Base-by-base conservation (phyloP, 2,797 vertebrate species). In the Leptoclinus maculatus region DNA sequence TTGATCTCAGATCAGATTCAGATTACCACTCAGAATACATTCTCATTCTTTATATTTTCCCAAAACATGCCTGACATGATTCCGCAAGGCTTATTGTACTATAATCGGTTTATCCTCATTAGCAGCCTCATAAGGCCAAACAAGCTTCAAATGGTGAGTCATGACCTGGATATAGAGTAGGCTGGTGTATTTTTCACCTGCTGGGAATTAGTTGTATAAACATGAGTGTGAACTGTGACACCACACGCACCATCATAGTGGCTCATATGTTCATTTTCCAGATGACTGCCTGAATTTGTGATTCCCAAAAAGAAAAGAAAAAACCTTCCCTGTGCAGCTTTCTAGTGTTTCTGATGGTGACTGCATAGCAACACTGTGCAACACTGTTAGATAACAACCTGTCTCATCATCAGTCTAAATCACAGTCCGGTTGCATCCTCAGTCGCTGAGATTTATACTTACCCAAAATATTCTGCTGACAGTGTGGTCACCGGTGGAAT, bases 131-230 rank as follows among this genome's bases (percentile, higher is more conserved):
- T 76, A 27, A 80, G 66, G 79, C 63, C 57, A 83, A 66, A 82
- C 66, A 76, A 39, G 64, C 67, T 83, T 83, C 54, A 77, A 79
- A 71, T 66, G 83, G 71, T 66, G 71, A 83, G 84, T 69, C 74
- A 80, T 67, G 82, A 87, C 79, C 83, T 83, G 80, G 69, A 79
- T 70, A 59, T 10, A 82, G 62, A 82, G 38, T 6, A 47, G 54
- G 16, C 54, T 19, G 27, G 39, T 47, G 1, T 34, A 13, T 80
- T 43, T 75, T 76, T 72, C 67, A 77, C 59, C 71, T 85, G 58
- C 41, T 81, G 71, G 68, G 63, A 87, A 73, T 84, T 74, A 76
- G 47, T 63, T 83, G 69, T 59, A 74, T 84, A 88, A 87, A 83
- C 71, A 87, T 41, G 68, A 83, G 23, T 16, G 29, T 86, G 60